Base-by-base conservation (phyloP, 2,113 vertebrate species). In the Ictalurus furcatus region DNA sequence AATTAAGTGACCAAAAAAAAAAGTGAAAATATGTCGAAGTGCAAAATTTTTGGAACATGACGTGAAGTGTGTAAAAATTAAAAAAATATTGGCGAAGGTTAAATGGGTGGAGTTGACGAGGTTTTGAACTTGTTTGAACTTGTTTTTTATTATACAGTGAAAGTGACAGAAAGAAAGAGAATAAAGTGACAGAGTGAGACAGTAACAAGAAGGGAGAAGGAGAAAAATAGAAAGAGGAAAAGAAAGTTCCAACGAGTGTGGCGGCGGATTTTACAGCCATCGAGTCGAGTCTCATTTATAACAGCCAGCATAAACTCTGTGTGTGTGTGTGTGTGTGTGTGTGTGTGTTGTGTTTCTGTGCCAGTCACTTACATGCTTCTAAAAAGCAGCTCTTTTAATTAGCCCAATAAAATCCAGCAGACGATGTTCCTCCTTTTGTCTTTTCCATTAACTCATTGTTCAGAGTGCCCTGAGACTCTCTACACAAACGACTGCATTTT, bases 161-260 rank as follows among this genome's bases (percentile, higher is more conserved):
- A 63, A 37, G 23, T 61, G 76, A 48, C 34, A 81, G 87, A 76
- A 63, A 65, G 30, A 73, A 89, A 88, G 54, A 91, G 84, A 90
- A 2, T 86, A 89, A 88, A 69, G 90, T 88, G 88, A 88, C 44
- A 69, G 84, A 71, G 71, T 37, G 61, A 71, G 54, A 81, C 87
- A 85, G 6, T 48, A 37, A 88, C 16, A 58, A 56, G 12, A 0
- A 56, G 2, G 4, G 48, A 76, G 30, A 19, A 16, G 28, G 12
- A 28, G 79, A 80, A 16, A 78, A 61, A 83, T 19, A 81, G 17
- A 30, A 61, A 73, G 65, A 61, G 69, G 34, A 54, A 86, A 58
- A 76, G 54, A 76, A 48, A 76, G 67, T 61, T 13, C 16, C 48
- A 61, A 67, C n/a, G 16, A 30, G 37, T 48, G 67, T 28, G 30